Percentiles rank a stretch among this genome's conserved stretches.
Conservation (phyloP, 2,797 vertebrate genomes). For the Phataginus tetradactyla region DNA sequence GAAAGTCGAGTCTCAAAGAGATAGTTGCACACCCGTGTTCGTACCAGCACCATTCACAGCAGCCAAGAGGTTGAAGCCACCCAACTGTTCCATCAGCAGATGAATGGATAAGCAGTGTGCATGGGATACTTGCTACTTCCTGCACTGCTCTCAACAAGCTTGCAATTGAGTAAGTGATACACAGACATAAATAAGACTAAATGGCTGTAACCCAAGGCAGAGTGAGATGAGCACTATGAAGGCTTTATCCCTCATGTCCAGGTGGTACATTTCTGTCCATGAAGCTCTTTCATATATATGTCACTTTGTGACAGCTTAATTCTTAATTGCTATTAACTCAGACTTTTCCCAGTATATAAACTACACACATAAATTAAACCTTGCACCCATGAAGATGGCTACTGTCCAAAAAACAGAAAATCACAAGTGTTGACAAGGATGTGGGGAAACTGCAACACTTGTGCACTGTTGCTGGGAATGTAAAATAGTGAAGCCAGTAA, state of each 20-base stretch:
- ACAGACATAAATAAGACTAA: background rate
- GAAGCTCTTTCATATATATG: background rate
- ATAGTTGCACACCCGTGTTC: background rate
- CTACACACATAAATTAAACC: background rate
- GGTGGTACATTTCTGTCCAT: background rate
- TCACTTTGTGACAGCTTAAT: background rate
- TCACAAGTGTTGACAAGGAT: background rate
- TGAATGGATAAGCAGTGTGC: too few relatives aligned
- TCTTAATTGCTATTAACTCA: background rate
- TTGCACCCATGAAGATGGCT: background rate
- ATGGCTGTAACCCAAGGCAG: too few relatives aligned
- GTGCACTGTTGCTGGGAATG: background rate
- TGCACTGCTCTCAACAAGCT: background rate
- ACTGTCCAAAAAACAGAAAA: background rate
- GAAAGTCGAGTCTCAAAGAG: background rate
- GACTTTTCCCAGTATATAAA: background rate
- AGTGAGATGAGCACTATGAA: background rate
- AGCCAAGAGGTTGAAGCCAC: background rate
- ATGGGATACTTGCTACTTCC: background rate
- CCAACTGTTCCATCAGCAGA: background rate
- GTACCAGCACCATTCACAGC: background rate
- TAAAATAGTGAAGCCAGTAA: background rate
- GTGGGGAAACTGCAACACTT: background rate
- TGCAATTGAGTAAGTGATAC: fast-evolving
- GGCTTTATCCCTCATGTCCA: background rate